Percentiles rank a stretch among this genome's conserved stretches.
Evolutionary conservation across 2,888 invertebrate genomes (phyloP).

Genomic region (Kryphioiulus occultus): DNA sequence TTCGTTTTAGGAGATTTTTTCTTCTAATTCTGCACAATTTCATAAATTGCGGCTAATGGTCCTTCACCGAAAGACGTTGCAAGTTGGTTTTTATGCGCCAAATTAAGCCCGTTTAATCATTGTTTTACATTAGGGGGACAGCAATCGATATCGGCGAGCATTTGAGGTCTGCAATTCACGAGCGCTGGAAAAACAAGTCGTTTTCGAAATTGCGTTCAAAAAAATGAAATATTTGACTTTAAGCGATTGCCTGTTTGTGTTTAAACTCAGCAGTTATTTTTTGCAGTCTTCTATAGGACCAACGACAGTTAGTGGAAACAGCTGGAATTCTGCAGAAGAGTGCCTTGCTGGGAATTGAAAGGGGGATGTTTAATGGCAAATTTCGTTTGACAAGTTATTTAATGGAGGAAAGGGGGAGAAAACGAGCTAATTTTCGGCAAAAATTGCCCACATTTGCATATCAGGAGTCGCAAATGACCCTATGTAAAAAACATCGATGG

Average conservation of each 20-base stretch:
- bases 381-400: conserved; percentile 21
- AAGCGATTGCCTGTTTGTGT: conserved; percentile 36
- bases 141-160: no score
- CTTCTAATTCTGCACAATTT: not conserved
- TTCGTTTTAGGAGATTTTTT: not conserved
- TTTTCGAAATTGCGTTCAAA: conserved; percentile 32
- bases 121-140: conserved; percentile 35
- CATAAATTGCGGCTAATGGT: not conserved
- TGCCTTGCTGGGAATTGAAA: conserved; percentile 33
- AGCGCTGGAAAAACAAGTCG: conserved; percentile 24
- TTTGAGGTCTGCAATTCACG: not conserved
- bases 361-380: conserved; percentile 36
- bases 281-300: not conserved
- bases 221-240: conserved; percentile 25
- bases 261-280: conserved; percentile 28
- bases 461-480: not conserved
- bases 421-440: not conserved
- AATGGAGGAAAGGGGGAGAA: not conserved
- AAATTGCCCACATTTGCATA: not conserved
- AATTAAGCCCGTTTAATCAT: conserved; percentile 20
- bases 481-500: not conserved
- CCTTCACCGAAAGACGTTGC: not conserved
- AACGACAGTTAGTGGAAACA: conserved; percentile 36
- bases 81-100: not conserved
- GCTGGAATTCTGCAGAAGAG: conserved; percentile 28